A percentile compares a stretch with the other conserved stretches of the same genome.
Evolutionary conservation across 1,140 invertebrate species (phyloP).

Genomic region (Cotesia typhae): DNA sequence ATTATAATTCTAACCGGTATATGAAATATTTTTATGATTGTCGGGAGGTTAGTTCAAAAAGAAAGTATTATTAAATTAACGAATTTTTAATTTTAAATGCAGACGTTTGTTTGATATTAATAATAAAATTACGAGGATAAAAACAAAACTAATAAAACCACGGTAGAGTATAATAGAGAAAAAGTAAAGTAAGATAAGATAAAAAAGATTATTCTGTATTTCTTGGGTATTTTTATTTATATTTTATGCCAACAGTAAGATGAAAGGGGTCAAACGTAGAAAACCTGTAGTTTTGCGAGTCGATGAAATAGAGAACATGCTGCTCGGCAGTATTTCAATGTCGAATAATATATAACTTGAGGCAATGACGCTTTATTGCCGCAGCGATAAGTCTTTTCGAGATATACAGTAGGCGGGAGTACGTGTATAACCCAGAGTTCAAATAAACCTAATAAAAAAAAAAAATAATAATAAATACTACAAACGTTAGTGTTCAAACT

Average conservation of each 20-base stretch:
- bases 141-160: too few relatives aligned
- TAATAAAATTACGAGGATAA: too few relatives aligned
- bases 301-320: conserved; percentile 40
- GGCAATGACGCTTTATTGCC: conserved; percentile 43
- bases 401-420: conserved; percentile 15
- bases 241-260: neutral
- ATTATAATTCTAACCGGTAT: too few relatives aligned
- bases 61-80: too few relatives aligned
- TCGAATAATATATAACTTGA: conserved; percentile 39
- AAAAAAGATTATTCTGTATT: conserved; percentile 1
- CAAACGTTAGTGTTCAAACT: too few relatives aligned
- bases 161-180: neutral
- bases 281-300: conserved; percentile 35
- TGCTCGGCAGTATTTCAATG: conserved; percentile 44
- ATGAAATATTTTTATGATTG: too few relatives aligned
- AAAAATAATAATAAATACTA: too few relatives aligned
- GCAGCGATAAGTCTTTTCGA: conserved; percentile 40
- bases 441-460: too few relatives aligned
- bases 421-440: too few relatives aligned
- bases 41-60: too few relatives aligned
- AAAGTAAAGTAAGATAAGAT: conserved; percentile 2
- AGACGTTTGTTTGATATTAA: too few relatives aligned
- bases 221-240: neutral
- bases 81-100: too few relatives aligned
- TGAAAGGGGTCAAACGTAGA: conserved; percentile 9